Conservation (phyloP, 2,113 vertebrate genomes). For the Misgurnus mizolepis region DNA sequence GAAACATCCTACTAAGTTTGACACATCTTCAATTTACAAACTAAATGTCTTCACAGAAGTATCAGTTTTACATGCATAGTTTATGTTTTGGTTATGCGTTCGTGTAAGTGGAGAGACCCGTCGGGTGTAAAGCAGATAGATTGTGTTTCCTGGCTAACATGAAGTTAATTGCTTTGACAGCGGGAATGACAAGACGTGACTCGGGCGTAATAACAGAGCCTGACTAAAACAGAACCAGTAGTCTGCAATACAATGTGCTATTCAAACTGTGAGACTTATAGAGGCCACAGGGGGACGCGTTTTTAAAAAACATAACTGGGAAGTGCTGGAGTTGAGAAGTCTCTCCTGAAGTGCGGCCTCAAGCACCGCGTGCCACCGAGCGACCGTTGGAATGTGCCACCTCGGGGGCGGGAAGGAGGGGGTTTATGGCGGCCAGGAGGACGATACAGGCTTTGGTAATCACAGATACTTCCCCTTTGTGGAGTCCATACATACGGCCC, state of each 20-base stretch:
- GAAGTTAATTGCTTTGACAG: constrained; percentile 57
- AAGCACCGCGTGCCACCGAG: constrained; percentile 14
- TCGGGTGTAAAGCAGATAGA: constrained; percentile 49
- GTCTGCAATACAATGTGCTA: constrained; percentile 49
- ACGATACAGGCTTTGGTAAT: constrained; percentile 60
- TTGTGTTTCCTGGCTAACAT: constrained; percentile 47
- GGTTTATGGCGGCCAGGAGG: constrained; percentile 19
- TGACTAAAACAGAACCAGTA: constrained; percentile 46
- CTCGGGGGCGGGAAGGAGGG: background rate
- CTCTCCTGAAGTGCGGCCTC: constrained; percentile 22
- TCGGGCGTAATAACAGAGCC: constrained; percentile 41
- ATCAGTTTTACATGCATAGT: constrained; percentile 34
- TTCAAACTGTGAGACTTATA: constrained; percentile 50
- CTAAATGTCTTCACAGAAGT: background rate
- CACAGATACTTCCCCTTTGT: constrained; percentile 66
- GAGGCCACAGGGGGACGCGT: constrained; percentile 27
- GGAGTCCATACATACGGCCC: constrained; percentile 63
- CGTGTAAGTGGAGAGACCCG: background rate
- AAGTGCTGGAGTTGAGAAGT: constrained; percentile 40
- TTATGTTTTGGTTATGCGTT: constrained; percentile 21
- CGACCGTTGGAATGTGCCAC: constrained; percentile 42
- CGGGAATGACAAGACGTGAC: constrained; percentile 54
- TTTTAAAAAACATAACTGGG: constrained; percentile 49
- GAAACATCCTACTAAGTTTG: too few relatives aligned
- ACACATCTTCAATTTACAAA: background rate